Evolutionary conservation across 1,140 invertebrate genomes (phyloP).

Genomic region (Plutomurus gul): DNA sequence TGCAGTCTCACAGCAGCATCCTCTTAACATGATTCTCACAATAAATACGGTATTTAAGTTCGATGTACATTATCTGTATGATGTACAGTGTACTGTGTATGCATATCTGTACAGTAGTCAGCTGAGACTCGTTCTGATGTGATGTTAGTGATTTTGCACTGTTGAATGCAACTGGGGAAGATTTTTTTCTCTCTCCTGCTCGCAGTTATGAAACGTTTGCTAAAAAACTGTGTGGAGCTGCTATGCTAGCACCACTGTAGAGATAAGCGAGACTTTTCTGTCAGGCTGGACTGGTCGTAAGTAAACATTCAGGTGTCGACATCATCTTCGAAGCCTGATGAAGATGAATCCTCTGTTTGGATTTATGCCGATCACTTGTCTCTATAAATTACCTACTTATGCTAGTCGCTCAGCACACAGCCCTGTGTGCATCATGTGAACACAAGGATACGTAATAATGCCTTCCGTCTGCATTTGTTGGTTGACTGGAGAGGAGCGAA

Average conservation of each 20-base stretch:
- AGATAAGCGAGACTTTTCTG: slow-evolving; percentile 38
- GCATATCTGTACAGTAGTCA: background rate
- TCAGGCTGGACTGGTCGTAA: slow-evolving; percentile 47
- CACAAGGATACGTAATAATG: background rate
- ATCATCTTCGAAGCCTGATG: slow-evolving; percentile 34
- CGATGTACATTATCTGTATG: background rate
- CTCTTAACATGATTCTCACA: too few relatives aligned
- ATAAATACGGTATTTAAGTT: too few relatives aligned
- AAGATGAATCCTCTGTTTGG: slow-evolving; percentile 48
- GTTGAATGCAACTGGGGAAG: background rate
- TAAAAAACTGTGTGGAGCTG: background rate
- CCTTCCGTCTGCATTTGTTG: too few relatives aligned
- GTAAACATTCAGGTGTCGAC: slow-evolving; percentile 50
- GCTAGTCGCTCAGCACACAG: background rate
- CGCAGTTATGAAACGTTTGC: slow-evolving; percentile 26
- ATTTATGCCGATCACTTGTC: slow-evolving; percentile 51
- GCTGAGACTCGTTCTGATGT: background rate
- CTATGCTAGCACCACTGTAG: background rate
- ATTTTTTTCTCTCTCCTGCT: too few relatives aligned
- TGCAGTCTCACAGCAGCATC: too few relatives aligned
- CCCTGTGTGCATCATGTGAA: too few relatives aligned
- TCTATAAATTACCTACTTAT: slow-evolving; percentile 48
- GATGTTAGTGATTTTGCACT: background rate
- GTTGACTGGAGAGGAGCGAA: too few relatives aligned
- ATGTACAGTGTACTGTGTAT: background rate